Evolutionary conservation across 2,113 vertebrate genomes (phyloP), one percentile per base, ranked within the genome.

Genomic region (Colistium nudipinnis): DNA sequence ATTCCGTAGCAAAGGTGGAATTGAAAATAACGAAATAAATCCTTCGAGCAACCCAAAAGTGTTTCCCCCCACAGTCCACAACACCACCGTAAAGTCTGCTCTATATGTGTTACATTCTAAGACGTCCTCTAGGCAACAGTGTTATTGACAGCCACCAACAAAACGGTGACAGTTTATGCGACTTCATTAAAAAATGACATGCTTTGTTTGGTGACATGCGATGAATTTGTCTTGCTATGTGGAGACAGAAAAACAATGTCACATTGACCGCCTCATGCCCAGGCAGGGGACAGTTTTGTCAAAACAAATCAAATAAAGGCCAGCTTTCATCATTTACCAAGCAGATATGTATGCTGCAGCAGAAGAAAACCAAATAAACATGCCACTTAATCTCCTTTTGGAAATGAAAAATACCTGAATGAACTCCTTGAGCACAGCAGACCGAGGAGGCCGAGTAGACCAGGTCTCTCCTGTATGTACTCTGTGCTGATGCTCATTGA

Each of bases 341-440:
- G 38, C 36, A 74, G 13, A 24, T 41, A 7, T 31, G 19, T 49
- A 28, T 19, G 6, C n/a, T 55, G 14, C 4, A 22, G 44, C 10
- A 59, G 38, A 22, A 30, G 9, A 52, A 55, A 36, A 55, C 36
- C 27, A n/a, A 9, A 52, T 30, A 52, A 30, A 54, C n/a, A 38
- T 38, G 22, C 19, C 24, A 19, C 25, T 17, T 28, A n/a, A 11
- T 57, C n/a, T 57, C 20, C 8, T 52, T 22, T 28, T 43, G 3
- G 9, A 59, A 7, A 39, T 38, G 8, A 38, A 25, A 11, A 10
- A 38, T 38, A 38, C 53, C 19, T 56, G 53, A 55, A 22, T 41
- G 17, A 33, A 64, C 27, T 28, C 43, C 25, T 36, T 35, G 13
- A 44, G 16, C 3, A 45, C 17, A 43, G 47, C 30, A 30, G 14